Conservation (phyloP, 1,140 invertebrate species). For the Scaptodrosophila lebanonensis region DNA sequence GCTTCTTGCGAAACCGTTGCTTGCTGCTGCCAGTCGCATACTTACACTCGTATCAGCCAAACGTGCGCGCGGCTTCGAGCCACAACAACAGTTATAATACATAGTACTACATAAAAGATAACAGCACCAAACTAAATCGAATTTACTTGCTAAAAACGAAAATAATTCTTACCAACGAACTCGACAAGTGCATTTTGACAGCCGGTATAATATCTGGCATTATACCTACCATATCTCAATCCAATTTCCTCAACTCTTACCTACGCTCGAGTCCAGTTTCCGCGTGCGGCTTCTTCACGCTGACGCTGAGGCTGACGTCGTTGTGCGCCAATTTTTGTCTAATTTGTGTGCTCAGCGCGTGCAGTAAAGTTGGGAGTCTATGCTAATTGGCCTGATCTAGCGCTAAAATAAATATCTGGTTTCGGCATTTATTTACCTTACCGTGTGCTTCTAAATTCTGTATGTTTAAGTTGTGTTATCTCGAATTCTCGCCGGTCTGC, state of each 20-base stretch:
- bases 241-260: too few relatives aligned
- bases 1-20: slow-evolving; percentile 25
- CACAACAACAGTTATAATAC: neutral
- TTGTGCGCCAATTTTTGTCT: slow-evolving; percentile 11
- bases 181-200: slow-evolving; percentile 29
- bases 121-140: slow-evolving; percentile 28
- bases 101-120: slow-evolving; percentile 23
- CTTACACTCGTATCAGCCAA: slow-evolving; percentile 55
- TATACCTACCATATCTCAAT: too few relatives aligned
- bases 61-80: slow-evolving; percentile 53
- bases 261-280: too few relatives aligned
- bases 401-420: slow-evolving; percentile 55
- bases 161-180: slow-evolving; percentile 18
- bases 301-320: neutral
- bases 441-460: slow-evolving; percentile 29
- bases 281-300: too few relatives aligned
- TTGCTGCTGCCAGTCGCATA: slow-evolving; percentile 53
- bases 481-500: too few relatives aligned
- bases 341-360: slow-evolving; percentile 29
- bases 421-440: slow-evolving; percentile 63
- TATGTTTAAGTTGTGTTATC: slow-evolving; percentile 4
- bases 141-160: slow-evolving; percentile 21
- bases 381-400: slow-evolving; percentile 63
- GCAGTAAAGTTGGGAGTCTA: slow-evolving; percentile 33
- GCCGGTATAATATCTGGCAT: too few relatives aligned